These are phyloP conservation scores for Ibycter americanus DNA, from an alignment of 2,797 vertebrate genomes.

Conservation along the genomic window DNA sequence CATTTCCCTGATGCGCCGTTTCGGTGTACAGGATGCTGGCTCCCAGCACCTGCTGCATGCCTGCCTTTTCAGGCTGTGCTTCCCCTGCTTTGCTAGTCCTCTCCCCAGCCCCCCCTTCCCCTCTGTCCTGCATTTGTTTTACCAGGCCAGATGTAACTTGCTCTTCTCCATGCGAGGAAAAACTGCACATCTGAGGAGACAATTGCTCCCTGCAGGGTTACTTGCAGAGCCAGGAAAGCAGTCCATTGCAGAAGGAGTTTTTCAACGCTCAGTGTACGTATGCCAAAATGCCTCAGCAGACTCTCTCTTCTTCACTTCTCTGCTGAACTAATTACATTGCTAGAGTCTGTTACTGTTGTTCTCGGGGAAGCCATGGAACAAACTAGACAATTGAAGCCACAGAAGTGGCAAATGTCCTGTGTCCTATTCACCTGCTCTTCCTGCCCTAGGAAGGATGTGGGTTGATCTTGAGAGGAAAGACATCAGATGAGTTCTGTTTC, in stretches of 20 bases:
- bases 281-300: background rate
- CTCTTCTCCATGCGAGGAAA: background rate
- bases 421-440: constrained; percentile 77
- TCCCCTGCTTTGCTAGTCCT: background rate
- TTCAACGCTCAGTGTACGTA: background rate
- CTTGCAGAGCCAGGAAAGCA: background rate
- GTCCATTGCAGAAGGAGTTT: background rate
- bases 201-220: background rate
- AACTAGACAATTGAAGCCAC: constrained; percentile 48
- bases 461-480: constrained; percentile 66
- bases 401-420: constrained; percentile 48
- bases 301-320: background rate
- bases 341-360: constrained; percentile 43
- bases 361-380: constrained; percentile 10
- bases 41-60: background rate
- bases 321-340: background rate
- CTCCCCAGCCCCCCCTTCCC: background rate
- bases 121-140: background rate
- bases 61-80: background rate
- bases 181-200: background rate
- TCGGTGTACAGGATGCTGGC: background rate
- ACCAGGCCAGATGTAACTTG: background rate
- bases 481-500: constrained; percentile 60
- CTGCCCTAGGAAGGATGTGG: constrained; percentile 74
- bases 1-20: accelerated